These are phyloP conservation scores for Typhlichthys eigenmanni DNA, from an alignment of 2,797 vertebrate species.

Conservation along the genomic window DNA sequence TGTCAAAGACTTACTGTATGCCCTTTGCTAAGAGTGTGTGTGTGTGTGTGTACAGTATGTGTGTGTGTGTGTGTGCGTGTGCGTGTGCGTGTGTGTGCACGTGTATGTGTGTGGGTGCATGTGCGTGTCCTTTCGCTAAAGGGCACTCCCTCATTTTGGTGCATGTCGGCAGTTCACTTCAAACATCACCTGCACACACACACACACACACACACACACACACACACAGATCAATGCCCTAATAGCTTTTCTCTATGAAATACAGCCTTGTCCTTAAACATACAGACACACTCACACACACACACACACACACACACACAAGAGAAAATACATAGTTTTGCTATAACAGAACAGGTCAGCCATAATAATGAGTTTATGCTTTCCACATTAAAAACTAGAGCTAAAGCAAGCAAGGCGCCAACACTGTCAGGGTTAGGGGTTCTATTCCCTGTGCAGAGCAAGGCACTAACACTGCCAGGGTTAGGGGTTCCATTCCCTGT, in stretches of 20 bases:
- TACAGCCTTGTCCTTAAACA: no score
- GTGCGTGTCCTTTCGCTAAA: conserved; percentile 51
- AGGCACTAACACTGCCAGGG: no score
- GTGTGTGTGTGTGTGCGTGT: conserved; percentile 10
- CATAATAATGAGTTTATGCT: conserved; percentile 3
- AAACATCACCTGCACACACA: conserved; percentile 46
- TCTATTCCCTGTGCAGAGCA: no score
- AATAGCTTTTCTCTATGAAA: no score
- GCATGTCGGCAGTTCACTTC: conserved; percentile 54
- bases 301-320: no score
- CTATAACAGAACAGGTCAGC: conserved; percentile 43
- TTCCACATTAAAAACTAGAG: not conserved
- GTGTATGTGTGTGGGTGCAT: conserved; percentile 25
- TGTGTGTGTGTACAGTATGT: conserved; percentile 41
- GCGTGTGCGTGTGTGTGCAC: conserved; percentile 25
- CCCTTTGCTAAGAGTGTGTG: conserved; percentile 66
- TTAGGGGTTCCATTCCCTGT: no score
- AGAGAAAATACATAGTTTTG: no score
- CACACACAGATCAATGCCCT: not conserved
- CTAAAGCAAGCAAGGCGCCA: not conserved
- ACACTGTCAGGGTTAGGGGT: no score
- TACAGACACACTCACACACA: no score
- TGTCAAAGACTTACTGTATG: conserved; percentile 42
- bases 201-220: conserved; percentile 10
- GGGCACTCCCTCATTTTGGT: conserved; percentile 48